A percentile compares a stretch with the other conserved stretches of the same genome.
Conservation (phyloP, 2,888 invertebrate genomes). For the Mythimna impura region DNA sequence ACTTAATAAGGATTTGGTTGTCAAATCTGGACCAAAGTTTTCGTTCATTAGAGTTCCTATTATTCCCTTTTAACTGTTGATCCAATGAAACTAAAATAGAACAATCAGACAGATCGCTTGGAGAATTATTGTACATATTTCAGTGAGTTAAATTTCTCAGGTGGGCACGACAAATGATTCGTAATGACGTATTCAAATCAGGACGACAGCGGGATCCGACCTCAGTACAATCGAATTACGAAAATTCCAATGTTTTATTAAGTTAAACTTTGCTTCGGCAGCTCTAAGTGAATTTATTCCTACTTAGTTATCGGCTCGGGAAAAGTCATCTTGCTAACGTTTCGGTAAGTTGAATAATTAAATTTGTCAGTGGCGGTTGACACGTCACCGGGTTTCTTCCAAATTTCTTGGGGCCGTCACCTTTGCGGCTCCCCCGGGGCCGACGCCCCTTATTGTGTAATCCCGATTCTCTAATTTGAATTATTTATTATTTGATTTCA, state of each 20-base stretch:
- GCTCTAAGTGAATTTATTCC: constrained; percentile 90
- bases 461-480: constrained; percentile 87
- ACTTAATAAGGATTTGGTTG: constrained; percentile 26
- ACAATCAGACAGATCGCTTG: constrained; percentile 21
- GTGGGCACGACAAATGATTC: constrained; percentile 79
- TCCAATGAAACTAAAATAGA: constrained; percentile 23
- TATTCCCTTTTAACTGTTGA: constrained; percentile 35
- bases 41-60: constrained; percentile 39
- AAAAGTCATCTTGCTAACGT: constrained; percentile 90
- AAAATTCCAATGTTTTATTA: constrained; percentile 90
- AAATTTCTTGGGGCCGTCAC: constrained; percentile 86
- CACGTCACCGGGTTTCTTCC: constrained; percentile 87
- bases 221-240: constrained; percentile 86
- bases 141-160: constrained; percentile 56
- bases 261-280: constrained; percentile 90
- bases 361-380: constrained; percentile 90
- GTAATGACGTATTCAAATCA: constrained; percentile 89
- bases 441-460: constrained; percentile 81
- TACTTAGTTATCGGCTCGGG: constrained; percentile 89
- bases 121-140: constrained; percentile 51
- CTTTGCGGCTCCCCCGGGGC: constrained; percentile 76
- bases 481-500: constrained; percentile 89
- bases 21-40: constrained; percentile 30
- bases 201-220: constrained; percentile 79
- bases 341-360: constrained; percentile 90